Percentiles rank a stretch among this genome's conserved stretches.
These are phyloP conservation scores for Spheniscus humboldti DNA, from an alignment of 2,797 vertebrate genomes.

Conservation along the genomic window DNA sequence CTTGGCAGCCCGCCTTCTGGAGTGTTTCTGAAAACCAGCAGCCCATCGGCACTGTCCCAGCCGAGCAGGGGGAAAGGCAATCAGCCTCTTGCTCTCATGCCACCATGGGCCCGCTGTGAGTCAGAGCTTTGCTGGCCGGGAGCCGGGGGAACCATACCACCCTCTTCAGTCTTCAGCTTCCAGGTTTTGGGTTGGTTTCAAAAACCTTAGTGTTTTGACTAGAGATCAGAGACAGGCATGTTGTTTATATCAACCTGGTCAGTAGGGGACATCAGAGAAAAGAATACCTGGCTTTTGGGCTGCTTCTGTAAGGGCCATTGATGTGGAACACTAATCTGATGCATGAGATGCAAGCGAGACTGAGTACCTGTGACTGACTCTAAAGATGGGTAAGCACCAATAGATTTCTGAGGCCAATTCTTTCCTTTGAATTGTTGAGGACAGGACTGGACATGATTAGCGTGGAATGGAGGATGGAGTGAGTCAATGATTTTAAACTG, in stretches of 20 bases:
- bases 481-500: not conserved
- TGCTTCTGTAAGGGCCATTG: not conserved
- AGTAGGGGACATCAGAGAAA: not conserved
- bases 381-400: not conserved
- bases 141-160: not conserved
- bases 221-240: not conserved
- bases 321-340: not conserved
- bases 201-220: accelerated
- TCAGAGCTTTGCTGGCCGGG: not conserved
- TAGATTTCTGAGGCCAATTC: not conserved
- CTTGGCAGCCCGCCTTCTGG: not conserved
- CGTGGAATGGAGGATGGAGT: not conserved
- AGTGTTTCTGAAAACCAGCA: not conserved
- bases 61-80: not conserved
- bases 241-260: accelerated
- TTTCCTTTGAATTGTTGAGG: not conserved
- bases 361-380: not conserved
- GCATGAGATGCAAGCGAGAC: accelerated
- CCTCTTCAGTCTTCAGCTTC: not conserved
- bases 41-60: not conserved
- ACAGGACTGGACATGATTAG: not conserved
- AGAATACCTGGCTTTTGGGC: not conserved
- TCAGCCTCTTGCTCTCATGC: not conserved
- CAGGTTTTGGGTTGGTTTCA: not conserved
- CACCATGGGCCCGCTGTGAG: accelerated